These are phyloP conservation scores for Dryadula phaetusa DNA, from an alignment of 2,888 invertebrate genomes.

Conservation along the genomic window DNA sequence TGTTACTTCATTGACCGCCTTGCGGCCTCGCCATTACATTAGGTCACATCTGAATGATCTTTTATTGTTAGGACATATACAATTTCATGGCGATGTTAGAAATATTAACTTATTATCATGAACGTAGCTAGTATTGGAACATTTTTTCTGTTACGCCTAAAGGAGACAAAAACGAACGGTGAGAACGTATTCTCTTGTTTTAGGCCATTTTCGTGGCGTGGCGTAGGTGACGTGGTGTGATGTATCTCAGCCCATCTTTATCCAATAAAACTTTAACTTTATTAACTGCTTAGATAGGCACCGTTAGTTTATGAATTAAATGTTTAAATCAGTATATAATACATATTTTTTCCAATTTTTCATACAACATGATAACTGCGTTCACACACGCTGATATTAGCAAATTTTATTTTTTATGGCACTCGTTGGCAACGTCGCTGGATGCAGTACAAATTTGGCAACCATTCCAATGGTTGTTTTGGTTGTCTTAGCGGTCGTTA, in stretches of 20 bases:
- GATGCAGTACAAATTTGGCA: constrained; percentile 41
- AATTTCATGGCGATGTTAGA: neutral
- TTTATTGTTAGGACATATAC: constrained; percentile 17
- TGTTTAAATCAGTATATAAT: too few relatives aligned
- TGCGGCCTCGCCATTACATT: constrained; percentile 7
- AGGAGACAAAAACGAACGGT: too few relatives aligned
- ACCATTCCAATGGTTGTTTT: constrained; percentile 31
- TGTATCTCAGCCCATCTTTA: too few relatives aligned
- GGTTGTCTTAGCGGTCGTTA: constrained; percentile 40
- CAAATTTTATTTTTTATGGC: constrained; percentile 21
- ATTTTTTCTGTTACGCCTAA: too few relatives aligned
- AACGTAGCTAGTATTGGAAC: too few relatives aligned
- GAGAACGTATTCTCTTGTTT: too few relatives aligned
- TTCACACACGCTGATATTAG: constrained; percentile 14
- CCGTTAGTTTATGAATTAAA: too few relatives aligned
- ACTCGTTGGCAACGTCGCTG: constrained; percentile 38
- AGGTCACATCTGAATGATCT: constrained; percentile 12
- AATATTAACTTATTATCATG: neutral
- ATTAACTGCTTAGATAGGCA: neutral
- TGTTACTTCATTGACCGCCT: constrained; percentile 20
- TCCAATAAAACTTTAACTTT: too few relatives aligned
- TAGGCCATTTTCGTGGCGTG: too few relatives aligned
- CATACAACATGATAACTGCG: neutral
- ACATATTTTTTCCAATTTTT: too few relatives aligned
- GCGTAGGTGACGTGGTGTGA: too few relatives aligned